Conservation (phyloP, 2,797 vertebrate genomes). For the Gymnothorax reevesii region DNA sequence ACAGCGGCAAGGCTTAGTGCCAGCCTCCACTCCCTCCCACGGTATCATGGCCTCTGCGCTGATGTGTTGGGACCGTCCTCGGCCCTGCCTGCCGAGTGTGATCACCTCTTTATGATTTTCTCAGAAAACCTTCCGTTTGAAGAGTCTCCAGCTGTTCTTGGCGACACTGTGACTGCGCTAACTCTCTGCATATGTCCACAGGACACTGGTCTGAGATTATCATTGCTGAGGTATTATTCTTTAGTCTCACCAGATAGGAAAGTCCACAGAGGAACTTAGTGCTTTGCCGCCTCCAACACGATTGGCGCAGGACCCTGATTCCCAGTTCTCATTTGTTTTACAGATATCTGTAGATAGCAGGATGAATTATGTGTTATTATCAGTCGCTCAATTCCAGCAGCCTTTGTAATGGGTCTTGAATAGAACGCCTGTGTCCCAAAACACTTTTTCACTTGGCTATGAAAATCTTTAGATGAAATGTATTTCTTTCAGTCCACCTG, state of each 20-base stretch:
- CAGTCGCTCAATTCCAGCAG: constrained; percentile 2
- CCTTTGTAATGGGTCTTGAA: neutral
- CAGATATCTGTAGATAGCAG: neutral
- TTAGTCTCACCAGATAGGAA: neutral
- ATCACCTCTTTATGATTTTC: neutral
- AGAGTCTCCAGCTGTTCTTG: constrained; percentile 36
- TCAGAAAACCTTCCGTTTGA: constrained; percentile 41
- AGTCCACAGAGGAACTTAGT: neutral
- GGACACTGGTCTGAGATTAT: neutral
- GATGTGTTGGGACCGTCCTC: neutral
- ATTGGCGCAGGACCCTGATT: neutral
- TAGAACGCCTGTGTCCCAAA: neutral
- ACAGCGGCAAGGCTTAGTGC: constrained; percentile 21
- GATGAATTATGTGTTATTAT: constrained; percentile 23
- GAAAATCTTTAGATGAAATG: constrained; percentile 24
- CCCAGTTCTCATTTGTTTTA: neutral
- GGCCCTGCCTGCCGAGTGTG: neutral
- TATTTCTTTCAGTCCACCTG: constrained; percentile 24
- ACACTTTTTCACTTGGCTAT: neutral
- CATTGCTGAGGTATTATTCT: neutral
- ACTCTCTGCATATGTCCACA: neutral
- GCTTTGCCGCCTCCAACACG: neutral
- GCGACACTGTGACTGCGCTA: neutral
- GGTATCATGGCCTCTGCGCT: neutral
- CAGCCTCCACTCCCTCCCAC: constrained; percentile 26